phyloP scores from a whole-genome alignment of 2,888 invertebrate species.

The Plagodis pulveraria region DNA sequence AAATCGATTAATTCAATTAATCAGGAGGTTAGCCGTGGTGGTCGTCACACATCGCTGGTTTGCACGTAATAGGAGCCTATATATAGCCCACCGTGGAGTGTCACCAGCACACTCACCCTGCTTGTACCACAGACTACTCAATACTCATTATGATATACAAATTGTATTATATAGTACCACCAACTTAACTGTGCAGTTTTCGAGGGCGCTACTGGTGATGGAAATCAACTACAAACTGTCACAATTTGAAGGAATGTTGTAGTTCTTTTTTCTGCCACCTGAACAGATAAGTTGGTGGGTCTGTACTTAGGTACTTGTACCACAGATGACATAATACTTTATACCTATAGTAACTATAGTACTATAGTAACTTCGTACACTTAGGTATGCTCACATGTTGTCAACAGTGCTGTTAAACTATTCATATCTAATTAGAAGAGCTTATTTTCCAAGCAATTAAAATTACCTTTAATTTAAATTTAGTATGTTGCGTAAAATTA shows the following conservation, averaged over 20 bases:
- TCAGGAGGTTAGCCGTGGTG: slow-evolving; percentile 57
- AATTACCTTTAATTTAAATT: too few species aligned
- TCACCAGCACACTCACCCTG: slow-evolving; percentile 57
- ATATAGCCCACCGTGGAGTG: slow-evolving; percentile 58
- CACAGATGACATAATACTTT: neutral
- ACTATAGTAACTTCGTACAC: neutral
- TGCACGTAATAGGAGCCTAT: slow-evolving; percentile 61
- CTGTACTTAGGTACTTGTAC: neutral
- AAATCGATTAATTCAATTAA: slow-evolving; percentile 66
- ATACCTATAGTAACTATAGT: too few species aligned
- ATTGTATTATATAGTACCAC: too few species aligned
- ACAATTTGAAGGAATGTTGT: too few species aligned
- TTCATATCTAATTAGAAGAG: neutral
- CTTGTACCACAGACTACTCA: slow-evolving; percentile 46
- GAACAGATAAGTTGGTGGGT: too few species aligned
- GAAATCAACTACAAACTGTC: too few species aligned
- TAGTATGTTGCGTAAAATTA: too few species aligned
- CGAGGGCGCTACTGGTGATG: too few species aligned
- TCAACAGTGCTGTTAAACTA: slow-evolving; percentile 1
- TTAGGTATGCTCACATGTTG: slow-evolving; percentile 1
- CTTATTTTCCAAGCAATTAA: too few species aligned
- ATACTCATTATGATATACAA: slow-evolving; percentile 18
- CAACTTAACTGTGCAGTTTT: too few species aligned
- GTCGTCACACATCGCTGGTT: slow-evolving; percentile 69
- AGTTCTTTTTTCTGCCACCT: too few species aligned